These are phyloP conservation scores for Dicentrarchus labrax DNA, from an alignment of 2,113 vertebrate species.

Conservation along the genomic window DNA sequence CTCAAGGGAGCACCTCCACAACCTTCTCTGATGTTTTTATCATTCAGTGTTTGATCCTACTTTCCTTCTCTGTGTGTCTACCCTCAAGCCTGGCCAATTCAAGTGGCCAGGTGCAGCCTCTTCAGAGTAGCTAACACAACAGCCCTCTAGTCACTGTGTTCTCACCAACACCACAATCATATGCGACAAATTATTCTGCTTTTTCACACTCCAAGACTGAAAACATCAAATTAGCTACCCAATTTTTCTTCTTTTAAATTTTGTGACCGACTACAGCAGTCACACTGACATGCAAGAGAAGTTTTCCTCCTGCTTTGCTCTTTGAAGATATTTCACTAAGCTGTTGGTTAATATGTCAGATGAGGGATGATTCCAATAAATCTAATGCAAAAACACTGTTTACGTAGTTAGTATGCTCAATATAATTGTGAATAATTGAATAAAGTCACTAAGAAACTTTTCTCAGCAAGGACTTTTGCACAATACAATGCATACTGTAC, in stretches of 20 bases:
- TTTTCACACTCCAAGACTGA: conserved; percentile 46
- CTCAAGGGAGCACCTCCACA: conserved; percentile 47
- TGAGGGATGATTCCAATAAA: not conserved
- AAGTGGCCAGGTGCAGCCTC: conserved; percentile 73
- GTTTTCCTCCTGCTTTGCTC: not conserved
- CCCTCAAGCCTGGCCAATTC: conserved; percentile 47
- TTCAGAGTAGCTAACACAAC: conserved; percentile 57
- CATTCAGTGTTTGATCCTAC: conserved; percentile 68
- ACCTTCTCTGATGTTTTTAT: conserved; percentile 64
- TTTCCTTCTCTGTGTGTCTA: conserved; percentile 43
- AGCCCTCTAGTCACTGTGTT: conserved; percentile 45
- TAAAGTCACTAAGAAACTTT: not conserved
- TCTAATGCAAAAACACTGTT: not conserved
- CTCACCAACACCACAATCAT: conserved; percentile 50
- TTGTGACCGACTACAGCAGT: not conserved
- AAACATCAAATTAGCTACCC: conserved; percentile 49
- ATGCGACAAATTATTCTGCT: conserved; percentile 51
- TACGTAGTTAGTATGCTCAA: not conserved
- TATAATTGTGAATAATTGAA: not conserved
- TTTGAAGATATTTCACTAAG: conserved; percentile 1
- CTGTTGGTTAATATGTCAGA: not conserved
- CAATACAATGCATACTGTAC: too few species aligned
- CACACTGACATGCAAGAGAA: not conserved
- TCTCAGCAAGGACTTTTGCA: not conserved
- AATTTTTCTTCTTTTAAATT: conserved; percentile 40